These are phyloP conservation scores for Indicator maculatus DNA, from an alignment of 2,113 vertebrate species.

Conservation along the genomic window DNA sequence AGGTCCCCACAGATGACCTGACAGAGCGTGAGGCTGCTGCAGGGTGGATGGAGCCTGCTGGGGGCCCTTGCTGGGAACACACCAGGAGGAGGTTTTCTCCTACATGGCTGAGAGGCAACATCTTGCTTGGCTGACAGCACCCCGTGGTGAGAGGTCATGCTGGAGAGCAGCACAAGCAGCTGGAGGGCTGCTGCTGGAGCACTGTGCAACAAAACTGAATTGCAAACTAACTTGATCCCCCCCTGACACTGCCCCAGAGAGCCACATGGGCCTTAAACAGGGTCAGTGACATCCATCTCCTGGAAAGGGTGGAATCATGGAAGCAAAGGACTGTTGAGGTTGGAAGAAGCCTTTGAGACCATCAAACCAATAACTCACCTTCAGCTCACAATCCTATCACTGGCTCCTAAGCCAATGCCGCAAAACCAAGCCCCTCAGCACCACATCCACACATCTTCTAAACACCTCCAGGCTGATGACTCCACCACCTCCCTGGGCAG, in stretches of 20 bases:
- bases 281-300: not conserved
- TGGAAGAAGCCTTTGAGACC: no score
- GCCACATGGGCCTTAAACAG: not conserved
- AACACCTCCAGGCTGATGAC: no score
- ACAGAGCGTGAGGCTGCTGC: not conserved
- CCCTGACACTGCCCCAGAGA: not conserved
- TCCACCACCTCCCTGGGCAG: no score
- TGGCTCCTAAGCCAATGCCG: no score
- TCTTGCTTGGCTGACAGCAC: not conserved
- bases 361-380: no score
- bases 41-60: accelerated
- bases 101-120: not conserved
- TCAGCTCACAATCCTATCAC: no score
- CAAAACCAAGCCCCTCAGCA: no score
- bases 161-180: not conserved
- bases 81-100: not conserved
- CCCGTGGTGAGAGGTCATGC: accelerated
- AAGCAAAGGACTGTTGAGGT: no score
- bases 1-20: not conserved
- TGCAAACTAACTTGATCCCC: not conserved
- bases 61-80: not conserved
- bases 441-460: no score
- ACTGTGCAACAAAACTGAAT: not conserved
- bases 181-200: not conserved
- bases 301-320: not conserved